Evolutionary conservation across 2,113 vertebrate genomes (phyloP), one percentile per base, ranked within the genome.

Genomic region (Xyliphius kryptos): DNA sequence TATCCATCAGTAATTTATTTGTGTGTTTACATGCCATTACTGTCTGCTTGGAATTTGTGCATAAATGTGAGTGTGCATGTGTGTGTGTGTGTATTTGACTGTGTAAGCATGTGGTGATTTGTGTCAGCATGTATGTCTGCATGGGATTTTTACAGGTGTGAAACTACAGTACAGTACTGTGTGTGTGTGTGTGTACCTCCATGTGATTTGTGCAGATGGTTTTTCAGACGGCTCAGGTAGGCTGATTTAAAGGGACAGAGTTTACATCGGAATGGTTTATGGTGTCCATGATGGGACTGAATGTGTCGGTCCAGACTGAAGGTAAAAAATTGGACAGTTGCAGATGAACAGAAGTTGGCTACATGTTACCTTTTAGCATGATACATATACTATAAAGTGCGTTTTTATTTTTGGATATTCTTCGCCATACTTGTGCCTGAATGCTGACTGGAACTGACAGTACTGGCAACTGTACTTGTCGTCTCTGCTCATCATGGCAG

Each of bases 361-460:
- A n/a, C n/a, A n/a, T n/a, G n/a, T n/a, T n/a, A n/a, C n/a, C n/a
- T n/a, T n/a, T n/a, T n/a, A n/a, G n/a, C n/a, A n/a, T n/a, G n/a
- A n/a, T n/a, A n/a, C n/a, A n/a, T n/a, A n/a, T n/a, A n/a, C n/a
- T n/a, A n/a, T n/a, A n/a, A n/a, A n/a, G n/a, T n/a, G n/a, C n/a
- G n/a, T n/a, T n/a, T n/a, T n/a, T n/a, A n/a, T n/a, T n/a, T n/a
- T 43, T 43, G 40, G 3, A 13, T 12, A 43, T 8, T 9, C n/a
- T n/a, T n/a, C 94, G 91, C n/a, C n/a, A n/a, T 89, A 99, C 96
- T 99, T 99, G 91, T 98, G 96, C 77, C 94, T 94, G 87, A 99
- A 99, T 44, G 95, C 91, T 49, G 96, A 98, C 74, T 91, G 91
- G 74, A 99, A 99, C 81, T 94, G 92, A 82, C 96, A 99, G 73